Evolutionary conservation across 2,113 vertebrate species (phyloP), one percentile per base, ranked within the genome.

Genomic region (Nothocercus julius): DNA sequence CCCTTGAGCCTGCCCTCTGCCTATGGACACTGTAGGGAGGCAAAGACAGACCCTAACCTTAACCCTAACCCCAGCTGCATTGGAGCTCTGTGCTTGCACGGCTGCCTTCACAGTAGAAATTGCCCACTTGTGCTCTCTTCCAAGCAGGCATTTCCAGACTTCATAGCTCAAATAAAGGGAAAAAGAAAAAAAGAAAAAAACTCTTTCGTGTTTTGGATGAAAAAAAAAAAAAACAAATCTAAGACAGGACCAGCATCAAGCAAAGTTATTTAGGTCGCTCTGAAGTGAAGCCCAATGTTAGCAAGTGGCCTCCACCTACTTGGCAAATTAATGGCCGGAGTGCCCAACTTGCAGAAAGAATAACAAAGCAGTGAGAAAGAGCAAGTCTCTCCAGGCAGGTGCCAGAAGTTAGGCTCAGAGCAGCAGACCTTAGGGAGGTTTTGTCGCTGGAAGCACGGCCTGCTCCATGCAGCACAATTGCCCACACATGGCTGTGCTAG

Each of bases 21-120:
- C n/a, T 30, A n/a, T n/a, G 77, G 53, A 10, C 30, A 56, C 9
- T 30, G 45, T 1, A 0, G 0, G 3, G 25, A 45, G 19, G 21
- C 38, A 5, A 66, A 81, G 18, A 13, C 28, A 42, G 42, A 42
- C 42, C 42, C 14, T 42, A 42, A 42, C 14, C 42, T 14, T 42
- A 14, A 42, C 42, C 42, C 42, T 42, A 14, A 42, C 42, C 42
- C 42, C 42, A 49, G 8, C 68, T 30, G 30, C 63, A 59, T 8
- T 20, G 4, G 34, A 28, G 45, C 8, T 28, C 16, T 2, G 15
- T 49, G 18, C 47, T 49, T 49, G 47, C 47, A 21, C 47, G 7
- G 21, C 45, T 19, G 13, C 10, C 11, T 38, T 66, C 44, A 15
- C 44, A 30, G 62, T 54, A 34, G 25, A 36, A 84, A 11, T 5